Base-by-base conservation (phyloP, 1,140 invertebrate genomes). In the Tigriopus japonicus region DNA sequence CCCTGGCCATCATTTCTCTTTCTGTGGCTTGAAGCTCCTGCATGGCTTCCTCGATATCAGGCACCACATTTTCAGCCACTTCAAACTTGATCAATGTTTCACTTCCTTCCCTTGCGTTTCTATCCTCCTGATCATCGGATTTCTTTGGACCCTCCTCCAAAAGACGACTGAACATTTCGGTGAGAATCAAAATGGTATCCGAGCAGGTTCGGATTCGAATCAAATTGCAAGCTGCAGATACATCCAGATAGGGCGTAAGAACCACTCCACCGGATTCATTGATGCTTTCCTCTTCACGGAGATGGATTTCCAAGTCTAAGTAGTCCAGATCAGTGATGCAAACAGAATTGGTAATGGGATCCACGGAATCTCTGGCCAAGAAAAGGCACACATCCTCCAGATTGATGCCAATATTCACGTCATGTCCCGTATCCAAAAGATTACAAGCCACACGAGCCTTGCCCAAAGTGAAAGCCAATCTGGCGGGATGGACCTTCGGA, bases 41-140 rank as follows among this genome's bases (percentile, higher is more conserved):
- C 59, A 61, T 61, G 15, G 59, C 59, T 9, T 61, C 59, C 10
- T 17, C 59, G 12, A 61, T n/a, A 56, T 61, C 59, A 5, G 59
- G 59, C 13, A 55, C 43, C 13, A 61, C 51, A 35, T 61, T 52
- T 23, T 40, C 42, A 51, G 28, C 40, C 56, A 23, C 15, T 19
- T 23, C 15, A 7, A 23, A 51, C 15, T 17, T 51, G 15, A 19
- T 2, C 45, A 7, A 5, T 51, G 45, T 10, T 19, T 51, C 45
- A 35, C 28, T 9, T 35, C 21, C n/a, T 49, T 49, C 5, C 6
- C 45, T 49, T 6, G 12, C 3, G n/a, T 10, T 49, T 49, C 5
- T 2, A 49, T 49, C 12, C 10, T 49, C 45, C 45, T 15, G 45
- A 49, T 2, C 3, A 21, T 17, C 45, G 12, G 10, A 49, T 12